Evolutionary conservation across 1,140 invertebrate species (phyloP), one percentile per base, ranked within the genome.

Genomic region (Glossosoma conforme): DNA sequence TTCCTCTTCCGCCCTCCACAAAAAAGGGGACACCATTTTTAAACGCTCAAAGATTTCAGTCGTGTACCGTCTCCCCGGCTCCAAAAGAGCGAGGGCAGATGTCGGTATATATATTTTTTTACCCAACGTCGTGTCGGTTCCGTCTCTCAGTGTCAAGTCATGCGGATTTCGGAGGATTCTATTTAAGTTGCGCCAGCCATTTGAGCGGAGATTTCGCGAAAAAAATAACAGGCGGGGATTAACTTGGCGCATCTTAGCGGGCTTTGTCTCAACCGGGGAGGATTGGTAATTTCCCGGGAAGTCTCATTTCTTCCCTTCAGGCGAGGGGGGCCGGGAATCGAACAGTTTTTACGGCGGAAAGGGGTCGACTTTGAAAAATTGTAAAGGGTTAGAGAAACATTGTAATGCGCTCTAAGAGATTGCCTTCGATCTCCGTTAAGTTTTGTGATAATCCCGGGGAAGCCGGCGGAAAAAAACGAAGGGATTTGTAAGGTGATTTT

Each of bases 291-390:
- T 58, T 58, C 33, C 42, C 43, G 46, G n/a, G n/a, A 42, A 45
- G 21, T 44, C 33, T 56, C 32, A 51, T 51, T 46, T 36, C 20
- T 28, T 8, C 14, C 14, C 19, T 41, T 56, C 45, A 21, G 19
- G 37, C 4, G 3, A 25, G 35, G 33, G 21, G 33, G n/a, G n/a
- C n/a, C n/a, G n/a, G n/a, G 10, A 22, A 44, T 38, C 32, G 42
- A 37, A 41, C 22, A 41, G 28, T 41, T 56, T 58, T 58, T 52
- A 57, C 46, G 42, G 45, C 41, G 50, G 51, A 58, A 58, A 38
- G n/a, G 55, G 56, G 56, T 53, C 51, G 56, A 53, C 56, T 58
- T 47, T 35, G 51, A 58, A 58, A 58, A 58, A 56, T 57, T 58
- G 46, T 36, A 47, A 52, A 58, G 56, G 56, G 56, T 58, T 58